Conservation (phyloP, 2,888 invertebrate genomes). For the Barypeithes pellucidus region DNA sequence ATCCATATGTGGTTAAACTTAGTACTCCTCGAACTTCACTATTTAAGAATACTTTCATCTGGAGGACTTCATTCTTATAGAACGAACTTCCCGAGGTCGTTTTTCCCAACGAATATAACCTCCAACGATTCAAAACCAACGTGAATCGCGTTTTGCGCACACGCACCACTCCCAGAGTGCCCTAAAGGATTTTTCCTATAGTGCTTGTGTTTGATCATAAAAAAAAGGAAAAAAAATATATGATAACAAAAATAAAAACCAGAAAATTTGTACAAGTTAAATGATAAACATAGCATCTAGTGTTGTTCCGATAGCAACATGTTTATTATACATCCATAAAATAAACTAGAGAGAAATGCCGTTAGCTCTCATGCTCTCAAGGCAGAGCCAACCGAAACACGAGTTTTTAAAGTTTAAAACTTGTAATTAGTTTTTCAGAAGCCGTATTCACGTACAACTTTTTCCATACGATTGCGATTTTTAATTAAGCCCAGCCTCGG, state of each 20-base stretch:
- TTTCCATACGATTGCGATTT: constrained; percentile 68
- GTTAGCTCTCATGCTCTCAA: constrained; percentile 65
- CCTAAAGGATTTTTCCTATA: too few species aligned
- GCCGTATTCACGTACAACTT: constrained; percentile 65
- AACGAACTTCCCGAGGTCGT: too few species aligned
- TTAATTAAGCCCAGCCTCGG: constrained; percentile 70
- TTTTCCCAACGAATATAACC: too few species aligned
- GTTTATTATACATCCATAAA: constrained; percentile 57
- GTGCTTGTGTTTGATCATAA: too few species aligned
- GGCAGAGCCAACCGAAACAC: constrained; percentile 59
- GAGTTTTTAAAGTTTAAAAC: constrained; percentile 68
- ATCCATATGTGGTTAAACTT: too few species aligned
- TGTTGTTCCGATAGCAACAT: constrained; percentile 51
- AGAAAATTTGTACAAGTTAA: constrained; percentile 31
- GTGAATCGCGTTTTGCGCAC: too few species aligned
- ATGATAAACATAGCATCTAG: constrained; percentile 46
- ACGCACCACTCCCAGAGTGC: too few species aligned
- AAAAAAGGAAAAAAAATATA: constrained; percentile 2
- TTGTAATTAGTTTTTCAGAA: constrained; percentile 69
- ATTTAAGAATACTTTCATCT: too few species aligned
- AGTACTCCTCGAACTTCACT: too few species aligned
- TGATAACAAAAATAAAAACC: too few species aligned
- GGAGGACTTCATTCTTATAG: too few species aligned
- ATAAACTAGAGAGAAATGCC: constrained; percentile 57
- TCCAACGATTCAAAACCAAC: too few species aligned